Evolutionary conservation across 2,888 invertebrate species (phyloP).

Genomic region (Scaptomyza reducta): DNA sequence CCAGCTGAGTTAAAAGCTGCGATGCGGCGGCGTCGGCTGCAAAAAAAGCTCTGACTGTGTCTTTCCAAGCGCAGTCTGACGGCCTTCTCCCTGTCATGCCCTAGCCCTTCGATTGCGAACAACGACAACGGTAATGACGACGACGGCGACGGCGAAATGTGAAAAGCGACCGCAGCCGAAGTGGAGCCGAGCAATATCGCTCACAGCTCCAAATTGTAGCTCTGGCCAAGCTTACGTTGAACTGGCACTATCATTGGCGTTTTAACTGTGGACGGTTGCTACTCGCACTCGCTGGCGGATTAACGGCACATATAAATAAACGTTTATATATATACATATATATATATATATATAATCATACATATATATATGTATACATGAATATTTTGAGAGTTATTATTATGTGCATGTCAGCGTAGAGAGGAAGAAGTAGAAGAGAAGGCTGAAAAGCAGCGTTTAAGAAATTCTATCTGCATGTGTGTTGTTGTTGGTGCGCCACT

Average conservation of each 20-base stretch:
- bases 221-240: conserved; percentile 40
- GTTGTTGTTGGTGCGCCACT: conserved; percentile 65
- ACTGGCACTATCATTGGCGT: conserved; percentile 83
- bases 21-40: conserved; percentile 15
- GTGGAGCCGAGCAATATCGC: conserved; percentile 18
- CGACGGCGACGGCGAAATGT: conserved; percentile 4
- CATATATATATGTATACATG: conserved; percentile 32
- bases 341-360: conserved; percentile 36
- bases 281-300: conserved; percentile 80
- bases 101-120: conserved; percentile 3
- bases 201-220: conserved; percentile 55
- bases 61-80: conserved; percentile 42
- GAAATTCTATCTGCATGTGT: conserved; percentile 72
- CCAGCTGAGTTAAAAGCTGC: conserved; percentile 54
- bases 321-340: conserved; percentile 33
- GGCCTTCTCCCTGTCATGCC: neutral
- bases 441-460: conserved; percentile 69
- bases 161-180: conserved; percentile 31
- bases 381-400: conserved; percentile 54
- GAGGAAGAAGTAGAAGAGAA: conserved; percentile 42
- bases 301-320: conserved; percentile 70
- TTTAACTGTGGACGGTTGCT: conserved; percentile 84
- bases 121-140: conserved; percentile 8
- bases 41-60: conserved; percentile 40
- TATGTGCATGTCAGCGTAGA: conserved; percentile 71